Percentiles rank a stretch among this genome's conserved stretches.
Evolutionary conservation across 1,140 invertebrate genomes (phyloP).

Genomic region (Hyles euphorbiae): DNA sequence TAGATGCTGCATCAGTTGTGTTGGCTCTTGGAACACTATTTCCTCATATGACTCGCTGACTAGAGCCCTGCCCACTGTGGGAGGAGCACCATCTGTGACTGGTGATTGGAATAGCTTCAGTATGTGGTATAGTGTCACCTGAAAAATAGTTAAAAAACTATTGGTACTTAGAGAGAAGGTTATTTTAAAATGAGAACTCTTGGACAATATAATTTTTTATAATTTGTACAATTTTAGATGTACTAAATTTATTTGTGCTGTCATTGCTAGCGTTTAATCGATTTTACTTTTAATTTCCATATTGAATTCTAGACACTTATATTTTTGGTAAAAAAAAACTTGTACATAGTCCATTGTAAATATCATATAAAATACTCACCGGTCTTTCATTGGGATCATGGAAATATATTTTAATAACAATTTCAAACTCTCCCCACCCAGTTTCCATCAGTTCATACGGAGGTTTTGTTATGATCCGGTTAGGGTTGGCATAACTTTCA

Average conservation of each 20-base stretch:
- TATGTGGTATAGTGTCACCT: constrained; percentile 97
- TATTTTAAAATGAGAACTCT: too few relatives aligned
- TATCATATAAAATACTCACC: constrained; percentile 79
- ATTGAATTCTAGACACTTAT: too few relatives aligned
- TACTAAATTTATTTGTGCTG: too few relatives aligned
- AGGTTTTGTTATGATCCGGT: constrained; percentile 93
- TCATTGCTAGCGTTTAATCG: too few relatives aligned
- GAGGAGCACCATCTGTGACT: constrained; percentile 75
- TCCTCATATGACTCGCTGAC: constrained; percentile 98
- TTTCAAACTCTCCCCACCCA: constrained; percentile 99
- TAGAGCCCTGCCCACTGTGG: constrained; percentile 83
- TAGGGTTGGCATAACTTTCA: constrained; percentile 97
- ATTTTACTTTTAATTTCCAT: too few relatives aligned
- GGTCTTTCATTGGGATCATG: constrained; percentile 97
- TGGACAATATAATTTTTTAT: too few relatives aligned
- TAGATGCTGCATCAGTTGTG: constrained; percentile 93
- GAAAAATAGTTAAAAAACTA: background rate
- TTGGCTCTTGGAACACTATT: constrained; percentile 98
- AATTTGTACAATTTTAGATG: too few relatives aligned
- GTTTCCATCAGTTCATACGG: constrained; percentile 99
- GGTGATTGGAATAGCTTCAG: constrained; percentile 94
- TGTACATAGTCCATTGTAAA: background rate
- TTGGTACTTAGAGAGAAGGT: background rate
- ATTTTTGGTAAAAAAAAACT: background rate
- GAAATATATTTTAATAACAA: constrained; percentile 98